Percentiles rank a stretch among this genome's conserved stretches.
These are phyloP conservation scores for Lophotriccus pileatus DNA, from an alignment of 2,797 vertebrate species.

Conservation along the genomic window DNA sequence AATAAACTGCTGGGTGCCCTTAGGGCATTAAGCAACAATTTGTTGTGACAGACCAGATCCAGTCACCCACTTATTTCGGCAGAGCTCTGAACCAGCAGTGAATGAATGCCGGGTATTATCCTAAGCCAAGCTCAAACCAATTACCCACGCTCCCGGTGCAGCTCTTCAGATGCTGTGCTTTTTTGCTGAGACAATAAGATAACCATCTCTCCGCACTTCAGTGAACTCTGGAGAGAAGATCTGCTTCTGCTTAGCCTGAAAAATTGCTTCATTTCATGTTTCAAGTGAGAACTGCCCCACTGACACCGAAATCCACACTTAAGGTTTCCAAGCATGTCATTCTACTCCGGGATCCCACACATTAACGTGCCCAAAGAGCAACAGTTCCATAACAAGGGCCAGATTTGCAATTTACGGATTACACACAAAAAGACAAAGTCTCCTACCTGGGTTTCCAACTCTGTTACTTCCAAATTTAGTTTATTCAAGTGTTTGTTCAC, in stretches of 20 bases:
- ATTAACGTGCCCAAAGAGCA: not conserved
- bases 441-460: constrained; percentile 92
- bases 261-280: not conserved
- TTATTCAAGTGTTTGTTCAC: constrained; percentile 99
- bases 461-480: constrained; percentile 94
- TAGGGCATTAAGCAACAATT: not conserved
- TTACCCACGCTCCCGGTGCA: not conserved
- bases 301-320: not conserved
- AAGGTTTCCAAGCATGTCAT: not conserved
- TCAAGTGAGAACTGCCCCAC: not conserved
- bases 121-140: not conserved
- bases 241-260: not conserved
- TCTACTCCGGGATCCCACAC: not conserved
- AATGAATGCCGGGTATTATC: not conserved
- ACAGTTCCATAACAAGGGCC: not conserved
- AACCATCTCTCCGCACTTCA: not conserved
- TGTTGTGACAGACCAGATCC: not conserved
- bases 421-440: not conserved
- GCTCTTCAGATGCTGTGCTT: not conserved
- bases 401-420: not conserved
- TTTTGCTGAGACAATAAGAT: not conserved
- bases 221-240: not conserved
- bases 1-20: not conserved
- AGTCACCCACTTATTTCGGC: not conserved
- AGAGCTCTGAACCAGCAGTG: not conserved